Evolutionary conservation across 1,140 invertebrate species (phyloP).

Genomic region (Harpegnathos saltator): DNA sequence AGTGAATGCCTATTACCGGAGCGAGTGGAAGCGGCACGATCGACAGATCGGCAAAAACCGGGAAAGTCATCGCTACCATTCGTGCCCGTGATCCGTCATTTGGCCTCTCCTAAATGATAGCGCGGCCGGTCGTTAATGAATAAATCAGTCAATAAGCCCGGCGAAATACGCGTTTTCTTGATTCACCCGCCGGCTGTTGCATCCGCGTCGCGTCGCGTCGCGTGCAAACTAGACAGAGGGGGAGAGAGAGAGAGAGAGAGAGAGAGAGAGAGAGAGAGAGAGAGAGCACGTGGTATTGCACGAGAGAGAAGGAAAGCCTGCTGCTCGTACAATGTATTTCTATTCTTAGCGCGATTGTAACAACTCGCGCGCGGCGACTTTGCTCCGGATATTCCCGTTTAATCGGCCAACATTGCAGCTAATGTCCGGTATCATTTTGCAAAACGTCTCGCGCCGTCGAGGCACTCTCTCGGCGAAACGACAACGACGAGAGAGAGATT

Average conservation of each 20-base stretch:
- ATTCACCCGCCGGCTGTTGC: not conserved
- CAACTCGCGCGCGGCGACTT: no score
- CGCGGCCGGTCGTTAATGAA: slow-evolving; percentile 51
- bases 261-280: no score
- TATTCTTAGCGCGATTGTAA: slow-evolving; percentile 17
- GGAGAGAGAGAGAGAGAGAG: no score
- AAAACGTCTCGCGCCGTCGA: no score
- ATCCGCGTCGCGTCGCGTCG: slow-evolving; percentile 25
- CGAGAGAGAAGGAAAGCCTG: not conserved
- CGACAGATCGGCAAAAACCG: slow-evolving; percentile 64
- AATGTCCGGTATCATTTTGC: no score
- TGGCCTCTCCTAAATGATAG: slow-evolving; percentile 30
- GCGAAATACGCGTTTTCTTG: slow-evolving; percentile 34
- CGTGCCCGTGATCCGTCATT: slow-evolving; percentile 52
- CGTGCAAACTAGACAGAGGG: slow-evolving; percentile 22
- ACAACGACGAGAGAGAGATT: no score
- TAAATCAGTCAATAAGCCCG: slow-evolving; percentile 39
- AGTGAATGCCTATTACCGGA: slow-evolving; percentile 66
- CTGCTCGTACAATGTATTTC: slow-evolving; percentile 5
- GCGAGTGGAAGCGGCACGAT: slow-evolving; percentile 64
- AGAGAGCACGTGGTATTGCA: slow-evolving; percentile 34
- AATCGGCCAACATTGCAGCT: no score
- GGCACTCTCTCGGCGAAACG: no score
- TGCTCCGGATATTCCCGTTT: no score
- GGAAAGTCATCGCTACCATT: slow-evolving; percentile 64